Evolutionary conservation across 1,140 invertebrate genomes (phyloP).

Genomic region (Cryptotermes secundus): DNA sequence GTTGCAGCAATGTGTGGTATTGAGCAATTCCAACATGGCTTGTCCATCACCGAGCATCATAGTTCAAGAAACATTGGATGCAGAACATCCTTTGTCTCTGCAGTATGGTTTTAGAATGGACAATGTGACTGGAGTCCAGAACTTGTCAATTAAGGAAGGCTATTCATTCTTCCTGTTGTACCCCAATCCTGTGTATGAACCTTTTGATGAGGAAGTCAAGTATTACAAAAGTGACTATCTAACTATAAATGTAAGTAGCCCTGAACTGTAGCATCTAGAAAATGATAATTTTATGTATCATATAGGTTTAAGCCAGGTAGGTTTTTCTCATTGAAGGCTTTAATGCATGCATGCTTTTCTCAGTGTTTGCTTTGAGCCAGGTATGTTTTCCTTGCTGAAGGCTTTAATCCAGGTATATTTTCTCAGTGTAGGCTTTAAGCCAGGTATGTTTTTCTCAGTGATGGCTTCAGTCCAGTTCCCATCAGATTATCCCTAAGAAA

Average conservation of each 20-base stretch:
- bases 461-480: too few relatives aligned
- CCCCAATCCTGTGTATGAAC: slow-evolving; percentile 86
- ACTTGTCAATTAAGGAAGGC: slow-evolving; percentile 61
- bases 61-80: slow-evolving; percentile 67
- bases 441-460: too few relatives aligned
- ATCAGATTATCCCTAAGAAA: too few relatives aligned
- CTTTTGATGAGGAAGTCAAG: slow-evolving; percentile 88
- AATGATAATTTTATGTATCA: too few relatives aligned
- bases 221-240: slow-evolving; percentile 96
- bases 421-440: too few relatives aligned
- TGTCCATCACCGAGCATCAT: slow-evolving; percentile 84
- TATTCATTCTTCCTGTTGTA: slow-evolving; percentile 77
- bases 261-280: too few relatives aligned
- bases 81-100: slow-evolving; percentile 72
- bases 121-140: slow-evolving; percentile 82
- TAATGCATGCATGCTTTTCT: too few relatives aligned
- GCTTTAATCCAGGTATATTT: too few relatives aligned
- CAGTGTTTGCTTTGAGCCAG: too few relatives aligned
- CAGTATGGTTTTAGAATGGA: slow-evolving; percentile 96
- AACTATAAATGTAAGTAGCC: slow-evolving; percentile 78
- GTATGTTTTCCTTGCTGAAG: too few relatives aligned
- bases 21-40: slow-evolving; percentile 77
- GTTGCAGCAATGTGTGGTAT: slow-evolving; percentile 68
- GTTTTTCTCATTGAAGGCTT: too few relatives aligned
- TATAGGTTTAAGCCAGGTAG: too few relatives aligned